A percentile compares a stretch with the other conserved stretches of the same genome.
Conservation (phyloP, 2,888 invertebrate genomes). For the Tetanocera ferruginea region DNA sequence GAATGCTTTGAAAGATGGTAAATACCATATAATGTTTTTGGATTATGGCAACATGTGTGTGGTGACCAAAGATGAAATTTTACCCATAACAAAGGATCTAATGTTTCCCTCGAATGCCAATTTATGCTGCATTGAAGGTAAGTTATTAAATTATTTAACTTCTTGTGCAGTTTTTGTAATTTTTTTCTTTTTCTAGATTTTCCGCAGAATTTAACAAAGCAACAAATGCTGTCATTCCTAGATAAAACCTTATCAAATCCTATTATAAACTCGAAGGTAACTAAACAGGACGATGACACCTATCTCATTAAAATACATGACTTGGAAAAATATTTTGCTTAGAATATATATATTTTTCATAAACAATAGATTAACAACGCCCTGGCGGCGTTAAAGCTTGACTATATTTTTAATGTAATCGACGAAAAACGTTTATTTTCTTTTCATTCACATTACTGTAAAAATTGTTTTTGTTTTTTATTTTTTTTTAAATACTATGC, state of each 20-base stretch:
- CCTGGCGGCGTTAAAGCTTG: conserved; percentile 29
- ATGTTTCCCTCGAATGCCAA: conserved; percentile 55
- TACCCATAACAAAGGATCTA: conserved; percentile 51
- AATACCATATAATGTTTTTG: conserved; percentile 51
- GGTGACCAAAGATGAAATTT: conserved; percentile 50
- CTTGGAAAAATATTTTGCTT: conserved; percentile 30
- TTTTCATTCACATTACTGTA: neutral
- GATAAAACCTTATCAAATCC: conserved; percentile 37
- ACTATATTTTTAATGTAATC: neutral
- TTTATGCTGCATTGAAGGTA: conserved; percentile 52
- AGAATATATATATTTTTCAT: neutral
- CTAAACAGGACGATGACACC: conserved; percentile 27
- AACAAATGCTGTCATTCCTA: conserved; percentile 32
- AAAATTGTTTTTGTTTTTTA: neutral
- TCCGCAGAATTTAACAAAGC: conserved; percentile 31
- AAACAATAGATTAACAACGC: neutral
- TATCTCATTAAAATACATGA: conserved; percentile 41
- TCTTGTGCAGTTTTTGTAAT: neutral
- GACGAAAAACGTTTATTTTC: neutral
- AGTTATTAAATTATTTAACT: neutral
- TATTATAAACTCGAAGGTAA: conserved; percentile 40
- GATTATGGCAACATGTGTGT: conserved; percentile 54
- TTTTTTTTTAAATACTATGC: neutral
- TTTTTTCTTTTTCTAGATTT: conserved; percentile 31
- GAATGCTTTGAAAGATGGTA: conserved; percentile 44